Evolutionary conservation across 2,113 vertebrate species (phyloP).

Genomic region (Cygnus buccinator): DNA sequence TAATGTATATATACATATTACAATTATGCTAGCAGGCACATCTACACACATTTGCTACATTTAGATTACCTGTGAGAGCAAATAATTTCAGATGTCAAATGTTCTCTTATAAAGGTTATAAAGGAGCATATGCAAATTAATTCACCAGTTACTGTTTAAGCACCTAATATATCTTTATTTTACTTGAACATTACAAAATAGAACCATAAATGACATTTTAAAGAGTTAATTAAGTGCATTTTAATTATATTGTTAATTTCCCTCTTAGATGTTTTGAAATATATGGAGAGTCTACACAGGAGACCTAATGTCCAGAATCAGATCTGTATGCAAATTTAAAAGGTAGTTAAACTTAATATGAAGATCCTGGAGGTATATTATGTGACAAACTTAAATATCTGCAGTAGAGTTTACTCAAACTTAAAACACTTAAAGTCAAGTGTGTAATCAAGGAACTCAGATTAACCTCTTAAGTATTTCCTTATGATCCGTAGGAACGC

Average conservation of each 20-base stretch:
- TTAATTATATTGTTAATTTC: not conserved
- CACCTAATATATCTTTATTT: not conserved
- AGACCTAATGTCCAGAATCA: not conserved
- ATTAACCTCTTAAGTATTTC: not conserved
- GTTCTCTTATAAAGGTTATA: not conserved
- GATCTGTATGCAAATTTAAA: not conserved
- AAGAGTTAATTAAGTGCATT: not conserved
- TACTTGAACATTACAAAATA: not conserved
- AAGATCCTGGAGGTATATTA: not conserved
- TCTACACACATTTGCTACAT: not conserved
- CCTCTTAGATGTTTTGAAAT: not conserved
- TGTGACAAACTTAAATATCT: not conserved
- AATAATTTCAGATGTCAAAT: not conserved
- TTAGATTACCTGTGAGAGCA: not conserved
- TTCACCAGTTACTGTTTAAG: not conserved
- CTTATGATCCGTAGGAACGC: not conserved
- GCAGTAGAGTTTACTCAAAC: not conserved
- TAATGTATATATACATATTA: not conserved
- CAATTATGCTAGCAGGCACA: not conserved
- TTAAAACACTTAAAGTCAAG: not conserved
- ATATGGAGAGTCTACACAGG: accelerated
- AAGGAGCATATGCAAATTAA: not conserved
- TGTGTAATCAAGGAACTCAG: not conserved
- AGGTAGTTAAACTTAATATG: not conserved
- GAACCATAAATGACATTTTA: not conserved